Percentiles rank a stretch among this genome's conserved stretches.
Conservation (phyloP, 2,797 vertebrate species). For the Botia kubotai region DNA sequence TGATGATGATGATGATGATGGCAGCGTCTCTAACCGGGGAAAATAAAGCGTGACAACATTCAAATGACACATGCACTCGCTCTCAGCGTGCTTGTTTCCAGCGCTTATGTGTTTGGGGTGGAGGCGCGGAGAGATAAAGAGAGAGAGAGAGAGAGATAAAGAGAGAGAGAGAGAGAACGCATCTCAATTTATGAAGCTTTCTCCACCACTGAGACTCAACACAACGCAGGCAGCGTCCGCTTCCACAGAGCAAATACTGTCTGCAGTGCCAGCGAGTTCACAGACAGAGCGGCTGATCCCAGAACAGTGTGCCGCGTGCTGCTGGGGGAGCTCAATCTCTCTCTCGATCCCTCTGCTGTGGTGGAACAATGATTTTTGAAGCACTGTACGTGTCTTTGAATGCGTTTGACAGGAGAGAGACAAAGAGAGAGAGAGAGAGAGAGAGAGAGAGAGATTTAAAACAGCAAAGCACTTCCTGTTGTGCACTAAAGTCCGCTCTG, state of each 20-base stretch:
- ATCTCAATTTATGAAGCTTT: conserved; percentile 59
- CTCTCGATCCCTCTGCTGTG: conserved; percentile 30
- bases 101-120: conserved; percentile 55
- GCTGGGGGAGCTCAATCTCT: conserved; percentile 23
- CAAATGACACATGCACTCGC: conserved; percentile 53
- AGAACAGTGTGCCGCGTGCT: conserved; percentile 39
- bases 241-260: conserved; percentile 44
- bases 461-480: background rate
- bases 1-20: conserved; percentile 53
- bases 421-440: background rate
- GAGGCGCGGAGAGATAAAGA: conserved; percentile 39
- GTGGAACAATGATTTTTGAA: conserved; percentile 17
- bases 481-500: background rate
- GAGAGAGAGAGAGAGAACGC: conserved; percentile 19
- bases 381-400: background rate
- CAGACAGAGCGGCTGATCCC: conserved; percentile 40
- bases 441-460: background rate
- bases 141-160: background rate
- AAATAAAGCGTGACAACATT: conserved; percentile 63
- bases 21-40: conserved; percentile 55
- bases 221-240: conserved; percentile 37
- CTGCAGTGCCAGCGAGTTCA: conserved; percentile 41
- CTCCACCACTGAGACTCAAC: conserved; percentile 45
- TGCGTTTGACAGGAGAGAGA: background rate
- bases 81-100: conserved; percentile 56